Percentiles rank a stretch among this genome's conserved stretches.
Conservation (phyloP, 2,113 vertebrate species). For the Nerophis lumbriciformis region DNA sequence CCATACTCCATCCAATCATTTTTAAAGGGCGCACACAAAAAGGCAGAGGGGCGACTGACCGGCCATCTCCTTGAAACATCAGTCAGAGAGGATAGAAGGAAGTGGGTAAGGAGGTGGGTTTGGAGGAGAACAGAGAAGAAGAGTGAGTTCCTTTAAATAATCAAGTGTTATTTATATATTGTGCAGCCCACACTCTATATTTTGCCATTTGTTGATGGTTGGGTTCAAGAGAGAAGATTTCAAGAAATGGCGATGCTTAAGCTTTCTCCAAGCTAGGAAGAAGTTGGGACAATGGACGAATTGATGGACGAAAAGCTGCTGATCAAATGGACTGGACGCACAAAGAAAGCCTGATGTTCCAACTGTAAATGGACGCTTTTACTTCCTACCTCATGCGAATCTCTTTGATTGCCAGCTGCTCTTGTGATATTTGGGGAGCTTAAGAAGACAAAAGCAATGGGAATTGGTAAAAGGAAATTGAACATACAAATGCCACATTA, state of each 20-base stretch:
- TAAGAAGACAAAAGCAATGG: slow-evolving; percentile 25
- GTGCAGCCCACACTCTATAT: slow-evolving; percentile 34
- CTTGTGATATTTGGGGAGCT: slow-evolving; percentile 31
- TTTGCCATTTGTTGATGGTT: slow-evolving; percentile 26
- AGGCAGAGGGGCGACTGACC: slow-evolving; percentile 58
- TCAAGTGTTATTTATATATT: slow-evolving; percentile 35
- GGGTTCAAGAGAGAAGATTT: slow-evolving; percentile 30
- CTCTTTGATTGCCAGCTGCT: slow-evolving; percentile 45
- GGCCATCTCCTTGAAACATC: slow-evolving; percentile 43
- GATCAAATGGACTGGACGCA: slow-evolving; percentile 22
- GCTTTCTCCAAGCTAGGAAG: slow-evolving; percentile 32
- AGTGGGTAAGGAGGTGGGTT: slow-evolving; percentile 23
- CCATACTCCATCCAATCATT: slow-evolving; percentile 31
- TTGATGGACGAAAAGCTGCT: slow-evolving; percentile 23
- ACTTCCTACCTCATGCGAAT: slow-evolving; percentile 49
- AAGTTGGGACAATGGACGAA: slow-evolving; percentile 43
- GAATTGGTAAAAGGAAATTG: slow-evolving; percentile 48
- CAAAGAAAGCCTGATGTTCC: slow-evolving; percentile 15
- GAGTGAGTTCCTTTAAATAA: slow-evolving; percentile 60
- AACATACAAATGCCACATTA: slow-evolving; percentile 22
- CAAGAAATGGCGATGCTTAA: slow-evolving; percentile 36
- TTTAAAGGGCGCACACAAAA: slow-evolving; percentile 54
- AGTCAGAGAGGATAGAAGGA: slow-evolving; percentile 21
- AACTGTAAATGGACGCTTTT: slow-evolving; percentile 47
- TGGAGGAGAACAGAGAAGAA: slow-evolving; percentile 34